phyloP scores from a whole-genome alignment of 2,888 invertebrate species.

The Agrotis segetum region DNA sequence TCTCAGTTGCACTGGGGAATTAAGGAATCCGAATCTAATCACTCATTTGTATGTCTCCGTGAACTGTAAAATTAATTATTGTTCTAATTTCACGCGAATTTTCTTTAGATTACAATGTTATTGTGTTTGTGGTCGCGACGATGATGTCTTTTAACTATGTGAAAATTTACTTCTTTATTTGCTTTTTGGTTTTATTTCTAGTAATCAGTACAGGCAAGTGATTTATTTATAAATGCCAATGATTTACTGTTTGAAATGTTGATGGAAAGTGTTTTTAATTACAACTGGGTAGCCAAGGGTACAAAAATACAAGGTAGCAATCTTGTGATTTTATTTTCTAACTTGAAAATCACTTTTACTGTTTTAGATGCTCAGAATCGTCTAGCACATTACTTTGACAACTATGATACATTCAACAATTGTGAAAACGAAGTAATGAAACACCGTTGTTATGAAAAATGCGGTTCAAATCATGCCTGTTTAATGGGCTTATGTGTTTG shows the following conservation, averaged over 20 bases:
- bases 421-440: constrained; percentile 20
- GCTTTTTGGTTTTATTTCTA: constrained; percentile 32
- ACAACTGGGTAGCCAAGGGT: too few relatives aligned
- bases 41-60: constrained; percentile 22
- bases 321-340: too few relatives aligned
- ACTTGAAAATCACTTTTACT: neutral
- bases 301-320: too few relatives aligned
- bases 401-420: constrained; percentile 7
- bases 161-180: constrained; percentile 10
- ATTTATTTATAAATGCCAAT: neutral
- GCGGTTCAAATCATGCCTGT: constrained; percentile 54
- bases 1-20: constrained; percentile 3
- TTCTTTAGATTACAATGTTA: neutral
- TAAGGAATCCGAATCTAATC: constrained; percentile 35
- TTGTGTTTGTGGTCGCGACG: constrained; percentile 9
- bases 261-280: neutral
- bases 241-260: neutral
- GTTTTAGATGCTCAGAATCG: constrained; percentile 53
- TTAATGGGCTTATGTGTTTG: constrained; percentile 60
- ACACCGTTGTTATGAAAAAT: constrained; percentile 44
- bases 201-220: constrained; percentile 45
- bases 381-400: constrained; percentile 44
- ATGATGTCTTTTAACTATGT: constrained; percentile 46
- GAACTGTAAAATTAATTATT: constrained; percentile 62
- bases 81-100: constrained; percentile 50